Evolutionary conservation across 2,113 vertebrate species (phyloP).

Genomic region (Myodes glareolus): DNA sequence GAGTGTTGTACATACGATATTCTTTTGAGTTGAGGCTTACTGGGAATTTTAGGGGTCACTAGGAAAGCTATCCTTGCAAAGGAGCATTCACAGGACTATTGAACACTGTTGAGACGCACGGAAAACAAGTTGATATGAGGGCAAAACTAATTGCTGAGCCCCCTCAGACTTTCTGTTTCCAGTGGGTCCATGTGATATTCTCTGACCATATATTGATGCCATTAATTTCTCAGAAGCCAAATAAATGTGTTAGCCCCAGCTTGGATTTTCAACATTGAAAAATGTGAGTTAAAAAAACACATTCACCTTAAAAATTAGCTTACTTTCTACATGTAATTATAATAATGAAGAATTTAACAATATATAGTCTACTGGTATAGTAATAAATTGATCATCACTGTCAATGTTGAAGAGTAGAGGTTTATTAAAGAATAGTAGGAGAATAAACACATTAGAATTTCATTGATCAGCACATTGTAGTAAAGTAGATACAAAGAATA

Average conservation of each 20-base stretch:
- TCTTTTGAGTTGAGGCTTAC: not conserved
- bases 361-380: not conserved
- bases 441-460: not conserved
- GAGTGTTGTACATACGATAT: not conserved
- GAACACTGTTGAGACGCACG: not conserved
- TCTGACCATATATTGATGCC: no score
- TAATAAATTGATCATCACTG: not conserved
- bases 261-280: not conserved
- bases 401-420: not conserved
- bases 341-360: not conserved
- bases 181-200: not conserved
- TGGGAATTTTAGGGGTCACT: no score
- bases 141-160: rapidly evolving
- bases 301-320: not conserved
- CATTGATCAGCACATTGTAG: not conserved
- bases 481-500: not conserved
- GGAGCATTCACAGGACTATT: not conserved
- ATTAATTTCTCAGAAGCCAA: not conserved
- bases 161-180: not conserved
- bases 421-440: not conserved
- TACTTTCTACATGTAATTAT: not conserved
- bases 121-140: not conserved
- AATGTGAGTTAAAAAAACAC: not conserved
- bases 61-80: not conserved
- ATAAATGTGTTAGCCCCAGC: no score